phyloP scores from a whole-genome alignment of 2,113 vertebrate genomes.

The Antechinus stuartii region DNA sequence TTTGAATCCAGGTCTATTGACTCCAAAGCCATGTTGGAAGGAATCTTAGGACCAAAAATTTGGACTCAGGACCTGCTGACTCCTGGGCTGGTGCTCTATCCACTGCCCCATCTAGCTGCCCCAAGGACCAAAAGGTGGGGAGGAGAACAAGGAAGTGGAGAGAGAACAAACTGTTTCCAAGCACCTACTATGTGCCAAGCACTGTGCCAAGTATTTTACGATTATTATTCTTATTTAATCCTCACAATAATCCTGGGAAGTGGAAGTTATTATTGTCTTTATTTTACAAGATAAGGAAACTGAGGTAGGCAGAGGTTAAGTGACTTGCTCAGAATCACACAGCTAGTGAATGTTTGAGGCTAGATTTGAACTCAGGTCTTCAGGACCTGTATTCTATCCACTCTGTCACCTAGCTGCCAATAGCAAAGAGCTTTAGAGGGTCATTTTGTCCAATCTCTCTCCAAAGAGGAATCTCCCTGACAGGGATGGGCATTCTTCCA shows the following conservation, averaged over 20 bases:
- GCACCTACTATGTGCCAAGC: too few species aligned
- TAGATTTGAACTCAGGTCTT: background rate
- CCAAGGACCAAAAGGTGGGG: background rate
- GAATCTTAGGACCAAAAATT: background rate
- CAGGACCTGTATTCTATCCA: background rate
- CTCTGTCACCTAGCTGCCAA: background rate
- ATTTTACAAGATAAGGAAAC: background rate
- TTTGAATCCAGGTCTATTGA: background rate
- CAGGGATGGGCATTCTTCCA: constrained; percentile 8
- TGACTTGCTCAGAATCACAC: background rate
- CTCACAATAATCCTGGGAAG: background rate
- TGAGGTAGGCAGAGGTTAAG: background rate
- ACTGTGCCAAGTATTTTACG: too few species aligned
- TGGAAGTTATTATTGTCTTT: background rate
- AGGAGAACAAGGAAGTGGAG: background rate
- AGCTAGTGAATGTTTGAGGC: background rate
- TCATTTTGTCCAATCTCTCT: background rate
- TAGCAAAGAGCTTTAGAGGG: background rate
- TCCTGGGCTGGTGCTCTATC: too few species aligned
- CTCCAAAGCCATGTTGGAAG: background rate
- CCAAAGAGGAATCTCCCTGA: background rate
- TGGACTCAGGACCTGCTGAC: too few species aligned
- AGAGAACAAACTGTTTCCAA: background rate
- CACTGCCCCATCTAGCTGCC: too few species aligned
- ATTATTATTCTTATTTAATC: background rate